A percentile compares a stretch with the other conserved stretches of the same genome.
Evolutionary conservation across 1,140 invertebrate genomes (phyloP).

Genomic region (Lithobius niger): DNA sequence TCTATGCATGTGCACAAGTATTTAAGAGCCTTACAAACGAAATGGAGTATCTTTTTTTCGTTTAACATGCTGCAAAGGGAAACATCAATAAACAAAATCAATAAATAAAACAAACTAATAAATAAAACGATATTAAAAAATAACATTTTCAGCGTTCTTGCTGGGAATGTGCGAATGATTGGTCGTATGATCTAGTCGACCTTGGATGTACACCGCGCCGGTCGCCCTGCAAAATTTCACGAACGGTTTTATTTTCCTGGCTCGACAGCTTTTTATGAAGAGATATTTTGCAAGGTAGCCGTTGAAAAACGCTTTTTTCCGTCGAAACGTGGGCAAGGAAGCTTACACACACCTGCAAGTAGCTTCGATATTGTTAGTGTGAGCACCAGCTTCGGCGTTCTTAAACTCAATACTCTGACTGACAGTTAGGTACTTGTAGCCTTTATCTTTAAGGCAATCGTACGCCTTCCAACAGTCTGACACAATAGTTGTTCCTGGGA

Average conservation of each 20-base stretch:
- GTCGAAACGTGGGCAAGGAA: neutral
- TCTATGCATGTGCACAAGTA: no score
- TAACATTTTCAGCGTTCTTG: no score
- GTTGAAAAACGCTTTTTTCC: neutral
- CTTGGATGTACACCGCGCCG: no score
- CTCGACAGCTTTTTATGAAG: neutral
- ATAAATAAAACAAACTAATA: no score
- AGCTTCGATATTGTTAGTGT: slow-evolving; percentile 1
- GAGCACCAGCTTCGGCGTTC: neutral
- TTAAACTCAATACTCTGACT: slow-evolving; percentile 4
- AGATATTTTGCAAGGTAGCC: neutral
- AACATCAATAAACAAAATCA: no score
- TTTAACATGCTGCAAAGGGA: no score
- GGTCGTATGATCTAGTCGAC: no score
- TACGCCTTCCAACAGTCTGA: slow-evolving; percentile 6
- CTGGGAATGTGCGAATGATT: no score
- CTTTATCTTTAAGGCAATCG: neutral
- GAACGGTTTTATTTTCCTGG: neutral
- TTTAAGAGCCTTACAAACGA: no score
- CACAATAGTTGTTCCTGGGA: slow-evolving; percentile 10
- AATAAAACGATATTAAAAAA: no score
- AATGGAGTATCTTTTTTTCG: no score
- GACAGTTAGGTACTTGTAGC: neutral
- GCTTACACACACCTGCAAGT: neutral
- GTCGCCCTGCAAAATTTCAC: neutral